These are phyloP conservation scores for Hypselothyrea guttata DNA, from an alignment of 2,888 invertebrate genomes.

Conservation along the genomic window DNA sequence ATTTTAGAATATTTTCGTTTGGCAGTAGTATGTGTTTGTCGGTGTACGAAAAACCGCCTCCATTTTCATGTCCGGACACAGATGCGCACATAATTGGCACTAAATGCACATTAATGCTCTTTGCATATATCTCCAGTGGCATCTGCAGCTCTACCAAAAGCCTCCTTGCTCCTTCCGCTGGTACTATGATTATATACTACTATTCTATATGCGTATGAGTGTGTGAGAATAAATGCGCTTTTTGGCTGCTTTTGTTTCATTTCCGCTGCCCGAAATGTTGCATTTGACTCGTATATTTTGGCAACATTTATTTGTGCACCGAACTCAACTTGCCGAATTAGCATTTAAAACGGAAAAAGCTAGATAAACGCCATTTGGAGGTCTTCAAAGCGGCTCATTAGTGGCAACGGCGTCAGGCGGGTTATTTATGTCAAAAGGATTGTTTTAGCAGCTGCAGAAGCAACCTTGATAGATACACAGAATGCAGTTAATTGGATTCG, in stretches of 20 bases:
- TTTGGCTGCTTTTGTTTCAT: constrained; percentile 51
- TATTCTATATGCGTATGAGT: constrained; percentile 2
- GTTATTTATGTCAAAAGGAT: constrained; percentile 49
- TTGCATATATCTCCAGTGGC: constrained; percentile 12
- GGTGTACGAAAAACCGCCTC: constrained; percentile 6
- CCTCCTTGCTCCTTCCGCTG: background rate
- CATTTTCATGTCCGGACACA: constrained; percentile 23
- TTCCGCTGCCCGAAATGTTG: constrained; percentile 52
- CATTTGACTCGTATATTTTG: constrained; percentile 44
- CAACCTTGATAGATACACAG: background rate
- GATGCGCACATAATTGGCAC: constrained; percentile 61
- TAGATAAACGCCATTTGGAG: constrained; percentile 38
- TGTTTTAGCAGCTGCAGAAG: constrained; percentile 25
- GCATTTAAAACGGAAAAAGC: constrained; percentile 62
- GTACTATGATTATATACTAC: constrained; percentile 5
- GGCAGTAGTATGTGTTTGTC: background rate
- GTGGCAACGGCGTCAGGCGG: constrained; percentile 39
- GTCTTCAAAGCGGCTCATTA: constrained; percentile 38
- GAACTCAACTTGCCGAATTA: constrained; percentile 59
- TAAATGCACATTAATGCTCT: constrained; percentile 56
- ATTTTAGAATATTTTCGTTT: background rate
- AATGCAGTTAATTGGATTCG: background rate
- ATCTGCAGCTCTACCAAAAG: constrained; percentile 4
- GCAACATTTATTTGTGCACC: constrained; percentile 32
- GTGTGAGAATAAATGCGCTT: constrained; percentile 2